Evolutionary conservation across 1,140 invertebrate species (phyloP), one percentile per base, ranked within the genome.

Genomic region (Pteromalus puparum): DNA sequence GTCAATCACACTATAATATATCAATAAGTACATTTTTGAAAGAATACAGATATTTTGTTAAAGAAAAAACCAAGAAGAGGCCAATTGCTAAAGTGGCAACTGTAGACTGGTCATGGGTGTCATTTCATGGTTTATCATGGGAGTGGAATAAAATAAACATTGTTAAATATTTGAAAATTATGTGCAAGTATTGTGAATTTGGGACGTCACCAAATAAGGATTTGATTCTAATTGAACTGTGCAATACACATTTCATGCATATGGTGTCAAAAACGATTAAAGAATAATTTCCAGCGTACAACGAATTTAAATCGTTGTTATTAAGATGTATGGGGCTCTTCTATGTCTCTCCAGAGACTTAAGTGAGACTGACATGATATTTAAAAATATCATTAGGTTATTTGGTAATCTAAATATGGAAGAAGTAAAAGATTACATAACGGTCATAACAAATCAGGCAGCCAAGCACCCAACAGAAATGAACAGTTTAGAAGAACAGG

Each of bases 81-180:
- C 70, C 78, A 26, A 30, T 81, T 7, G 24, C 38, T 21, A 48
- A 34, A 74, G 46, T 21, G 34, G 24, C 76, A 42, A 30, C 42
- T 0, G 67, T 48, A 4, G 83, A 85, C 38, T 85, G 83, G 83
- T 74, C 67, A n/a, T 85, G 83, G 83, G 78, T 75, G 1, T 75
- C 80, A 18, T 80, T 84, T 10, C 65, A 78, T 7, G 1, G 24
- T 81, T 15, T 34, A 28, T n/a, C 18, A 13, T 12, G n/a, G 2
- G 77, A 81, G 28, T 84, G 83, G 83, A 84, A 84, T 30, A 1
- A 10, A 7, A 30, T 48, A 10, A 38, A 0, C 10, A 53, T 77
- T 18, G 6, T 1, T 1, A 48, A 61, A 15, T 77, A 77, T 18
- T 28, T 77, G 24, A 61, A 53, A 1, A 77, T 61, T 24, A 79